Base-by-base conservation (phyloP, 2,888 invertebrate genomes). In the Pandemis cinnamomeana region DNA sequence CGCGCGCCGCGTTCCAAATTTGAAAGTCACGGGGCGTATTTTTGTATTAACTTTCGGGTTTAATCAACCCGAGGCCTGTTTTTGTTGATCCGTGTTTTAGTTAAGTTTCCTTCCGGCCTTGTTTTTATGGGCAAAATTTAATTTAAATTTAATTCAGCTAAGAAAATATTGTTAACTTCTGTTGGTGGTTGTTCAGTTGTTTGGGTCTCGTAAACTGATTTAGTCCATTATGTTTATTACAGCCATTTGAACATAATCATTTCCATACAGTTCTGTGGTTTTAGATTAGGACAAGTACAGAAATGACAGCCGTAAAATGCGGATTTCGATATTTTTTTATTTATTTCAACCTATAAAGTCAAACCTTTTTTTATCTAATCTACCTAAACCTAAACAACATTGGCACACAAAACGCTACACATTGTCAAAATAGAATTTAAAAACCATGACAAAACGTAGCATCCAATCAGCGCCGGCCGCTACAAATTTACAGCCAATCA, bases 401-500 rank as follows among this genome's bases (percentile, higher is more conserved):
- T 64, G 63, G 63, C 27, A 27, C 13, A 27, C 27, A 46, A 44
- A 64, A 62, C 13, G 8, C 55, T 8, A 15, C 13, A 46, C 11
- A 48, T 27, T 27, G 20, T 27, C 27, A 27, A 55, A 51, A 55
- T 55, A 55, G 5, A 55, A 55, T 8, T 36, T 8, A 15, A 55
- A 55, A 55, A 55, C 20, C 5, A 5, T 48, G 13, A 10, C 48
- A 76, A 78, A 82, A 77, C 77, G 77, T 80, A 71, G 77, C 81
- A 80, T 83, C 87, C 87, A 89, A 90, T 90, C 89, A 89, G 80
- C 80, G 81, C 48, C 58, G 64, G 70, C 71, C 75, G 71, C 79
- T 78, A 78, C 78, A 82, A 87, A 87, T 89, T 87, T 89, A 88
- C 84, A 89, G 89, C 89, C 88, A 89, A 90, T 90, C 89, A 88